Evolutionary conservation across 2,888 invertebrate genomes (phyloP).

Genomic region (Apodemia hepburni): DNA sequence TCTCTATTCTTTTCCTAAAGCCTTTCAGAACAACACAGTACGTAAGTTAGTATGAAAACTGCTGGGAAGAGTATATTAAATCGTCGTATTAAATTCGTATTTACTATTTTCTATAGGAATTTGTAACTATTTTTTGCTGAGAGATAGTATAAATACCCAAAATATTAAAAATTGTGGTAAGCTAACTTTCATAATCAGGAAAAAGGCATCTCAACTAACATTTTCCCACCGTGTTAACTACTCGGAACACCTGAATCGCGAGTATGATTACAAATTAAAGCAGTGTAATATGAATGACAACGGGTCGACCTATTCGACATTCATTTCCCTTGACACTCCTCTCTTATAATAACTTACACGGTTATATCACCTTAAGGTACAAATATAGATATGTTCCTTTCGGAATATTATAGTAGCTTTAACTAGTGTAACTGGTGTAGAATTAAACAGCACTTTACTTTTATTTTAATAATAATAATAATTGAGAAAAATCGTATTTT

Average conservation of each 20-base stretch:
- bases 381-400: conserved; percentile 40
- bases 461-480: no score
- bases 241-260: conserved; percentile 57
- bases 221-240: conserved; percentile 35
- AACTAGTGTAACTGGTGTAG: conserved; percentile 32
- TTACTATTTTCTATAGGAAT: no score
- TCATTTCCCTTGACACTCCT: conserved; percentile 77
- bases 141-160: no score
- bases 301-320: conserved; percentile 75
- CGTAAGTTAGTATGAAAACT: no score
- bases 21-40: no score
- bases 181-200: not conserved
- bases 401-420: conserved; percentile 41
- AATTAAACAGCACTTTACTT: conserved; percentile 31
- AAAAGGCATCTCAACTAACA: not conserved
- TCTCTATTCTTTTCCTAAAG: no score
- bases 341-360: conserved; percentile 78
- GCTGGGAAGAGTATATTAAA: no score
- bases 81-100: no score
- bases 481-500: no score
- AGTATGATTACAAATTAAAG: conserved; percentile 76
- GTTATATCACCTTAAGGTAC: conserved; percentile 69
- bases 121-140: no score
- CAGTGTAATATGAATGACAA: conserved; percentile 79
- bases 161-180: no score